Conservation (phyloP, 2,113 vertebrate genomes). For the Gymnorhina tibicen region DNA sequence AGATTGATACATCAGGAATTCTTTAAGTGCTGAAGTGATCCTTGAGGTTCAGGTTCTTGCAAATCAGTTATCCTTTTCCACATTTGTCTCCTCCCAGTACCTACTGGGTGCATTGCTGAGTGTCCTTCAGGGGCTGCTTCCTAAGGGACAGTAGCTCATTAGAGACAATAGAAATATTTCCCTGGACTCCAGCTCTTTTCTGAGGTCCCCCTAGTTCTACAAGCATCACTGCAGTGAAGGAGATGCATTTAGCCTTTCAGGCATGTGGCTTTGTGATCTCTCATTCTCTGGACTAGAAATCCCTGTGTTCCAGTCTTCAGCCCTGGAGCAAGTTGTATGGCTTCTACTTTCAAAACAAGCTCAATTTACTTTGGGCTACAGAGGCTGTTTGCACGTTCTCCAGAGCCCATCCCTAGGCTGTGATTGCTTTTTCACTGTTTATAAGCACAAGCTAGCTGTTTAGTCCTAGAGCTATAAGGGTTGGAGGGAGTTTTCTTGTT, state of each 20-base stretch:
- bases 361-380: conserved; percentile 36
- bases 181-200: not conserved
- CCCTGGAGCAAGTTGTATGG: conserved; percentile 39
- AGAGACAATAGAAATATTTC: not conserved
- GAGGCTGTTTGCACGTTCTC: conserved; percentile 34
- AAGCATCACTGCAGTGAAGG: not conserved
- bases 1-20: not conserved
- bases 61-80: not conserved
- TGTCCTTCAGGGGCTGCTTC: not conserved
- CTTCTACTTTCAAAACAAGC: conserved; percentile 56
- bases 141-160: not conserved
- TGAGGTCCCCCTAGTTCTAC: not conserved
- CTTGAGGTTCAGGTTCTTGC: not conserved
- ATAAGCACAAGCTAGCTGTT: conserved; percentile 2
- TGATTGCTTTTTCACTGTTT: conserved; percentile 42
- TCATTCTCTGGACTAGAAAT: conserved; percentile 33
- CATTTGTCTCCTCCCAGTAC: not conserved
- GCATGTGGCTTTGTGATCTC: conserved; percentile 11
- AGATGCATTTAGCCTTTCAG: conserved; percentile 26
- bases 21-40: not conserved
- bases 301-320: conserved; percentile 23
- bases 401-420: conserved; percentile 37
- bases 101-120: not conserved
- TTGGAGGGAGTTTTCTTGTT: not conserved
- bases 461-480: conserved; percentile 6